Conservation (phyloP, 2,888 invertebrate species). For the Lasioglossum leucozonium region DNA sequence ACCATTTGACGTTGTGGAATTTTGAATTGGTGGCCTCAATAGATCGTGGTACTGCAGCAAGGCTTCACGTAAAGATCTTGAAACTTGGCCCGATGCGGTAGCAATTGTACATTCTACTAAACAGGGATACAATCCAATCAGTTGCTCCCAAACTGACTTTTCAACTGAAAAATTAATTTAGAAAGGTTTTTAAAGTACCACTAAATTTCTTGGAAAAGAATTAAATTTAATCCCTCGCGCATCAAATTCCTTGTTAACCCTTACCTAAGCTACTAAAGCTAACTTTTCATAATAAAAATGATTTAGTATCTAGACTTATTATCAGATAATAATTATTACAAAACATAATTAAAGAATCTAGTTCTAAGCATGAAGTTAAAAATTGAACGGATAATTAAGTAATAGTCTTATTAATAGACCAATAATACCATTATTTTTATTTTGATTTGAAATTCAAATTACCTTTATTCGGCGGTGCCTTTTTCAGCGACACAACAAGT, state of each 20-base stretch:
- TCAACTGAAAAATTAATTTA: constrained; percentile 88
- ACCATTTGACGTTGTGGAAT: constrained; percentile 79
- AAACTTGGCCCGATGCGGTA: constrained; percentile 92
- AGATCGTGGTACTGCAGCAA: constrained; percentile 95
- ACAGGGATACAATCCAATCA: constrained; percentile 95
- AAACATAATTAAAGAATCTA: not conserved
- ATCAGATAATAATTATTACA: not conserved
- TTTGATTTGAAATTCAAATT: constrained; percentile 63
- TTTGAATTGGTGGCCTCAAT: constrained; percentile 87
- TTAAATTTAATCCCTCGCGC: not conserved
- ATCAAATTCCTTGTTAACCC: not conserved
- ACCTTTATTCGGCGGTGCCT: constrained; percentile 95
- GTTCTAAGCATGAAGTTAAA: not conserved
- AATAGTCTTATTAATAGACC: constrained; percentile 21
- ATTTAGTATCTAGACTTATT: not conserved
- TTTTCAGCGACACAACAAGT: constrained; percentile 95
- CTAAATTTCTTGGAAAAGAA: not conserved
- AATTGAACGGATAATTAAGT: not conserved
- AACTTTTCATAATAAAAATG: not conserved
- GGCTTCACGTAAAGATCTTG: constrained; percentile 92
- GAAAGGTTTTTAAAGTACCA: not conserved
- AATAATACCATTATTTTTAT: constrained; percentile 13
- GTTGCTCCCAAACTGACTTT: constrained; percentile 95
- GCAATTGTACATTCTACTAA: constrained; percentile 93
- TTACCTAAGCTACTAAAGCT: not conserved